Evolutionary conservation across 2,888 invertebrate genomes (phyloP).

Genomic region (Parochlus steinenii): DNA sequence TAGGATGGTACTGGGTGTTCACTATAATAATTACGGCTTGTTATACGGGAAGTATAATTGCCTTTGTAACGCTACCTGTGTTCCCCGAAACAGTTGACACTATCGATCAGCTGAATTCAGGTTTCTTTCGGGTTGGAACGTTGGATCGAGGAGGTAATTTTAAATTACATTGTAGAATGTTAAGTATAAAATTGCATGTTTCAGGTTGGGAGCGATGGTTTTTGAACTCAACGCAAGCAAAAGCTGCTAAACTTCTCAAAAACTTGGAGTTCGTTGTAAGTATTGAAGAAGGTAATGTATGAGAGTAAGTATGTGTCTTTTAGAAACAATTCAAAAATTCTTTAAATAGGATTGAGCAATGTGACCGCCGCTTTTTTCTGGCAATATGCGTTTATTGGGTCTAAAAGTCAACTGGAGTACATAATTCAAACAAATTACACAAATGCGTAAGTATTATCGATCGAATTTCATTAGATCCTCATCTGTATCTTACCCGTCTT

Average conservation of each 20-base stretch:
- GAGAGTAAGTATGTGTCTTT: no score
- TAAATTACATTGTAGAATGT: not conserved
- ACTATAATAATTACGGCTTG: slow-evolving; percentile 71
- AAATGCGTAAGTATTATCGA: not conserved
- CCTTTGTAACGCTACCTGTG: slow-evolving; percentile 62
- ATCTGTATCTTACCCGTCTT: slow-evolving; percentile 14
- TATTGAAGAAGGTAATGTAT: slow-evolving; percentile 46
- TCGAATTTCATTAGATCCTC: not conserved
- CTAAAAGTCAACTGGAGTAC: slow-evolving; percentile 51
- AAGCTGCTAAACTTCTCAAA: slow-evolving; percentile 42
- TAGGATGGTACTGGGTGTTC: slow-evolving; percentile 69
- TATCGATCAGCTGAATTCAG: slow-evolving; percentile 43
- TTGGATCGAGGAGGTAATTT: slow-evolving; percentile 29
- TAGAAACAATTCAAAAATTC: no score
- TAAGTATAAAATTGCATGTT: slow-evolving; percentile 4
- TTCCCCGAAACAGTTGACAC: slow-evolving; percentile 59
- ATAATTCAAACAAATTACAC: slow-evolving; percentile 55
- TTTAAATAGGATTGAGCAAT: slow-evolving; percentile 54
- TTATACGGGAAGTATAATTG: slow-evolving; percentile 71
- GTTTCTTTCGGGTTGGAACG: slow-evolving; percentile 54
- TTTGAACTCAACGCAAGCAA: slow-evolving; percentile 45
- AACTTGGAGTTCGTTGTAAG: slow-evolving; percentile 50
- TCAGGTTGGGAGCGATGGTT: slow-evolving; percentile 35
- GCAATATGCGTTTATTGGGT: slow-evolving; percentile 63
- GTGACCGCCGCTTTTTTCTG: slow-evolving; percentile 59